Evolutionary conservation across 2,797 vertebrate genomes (phyloP).

Genomic region (Coregonus ussuriensis): DNA sequence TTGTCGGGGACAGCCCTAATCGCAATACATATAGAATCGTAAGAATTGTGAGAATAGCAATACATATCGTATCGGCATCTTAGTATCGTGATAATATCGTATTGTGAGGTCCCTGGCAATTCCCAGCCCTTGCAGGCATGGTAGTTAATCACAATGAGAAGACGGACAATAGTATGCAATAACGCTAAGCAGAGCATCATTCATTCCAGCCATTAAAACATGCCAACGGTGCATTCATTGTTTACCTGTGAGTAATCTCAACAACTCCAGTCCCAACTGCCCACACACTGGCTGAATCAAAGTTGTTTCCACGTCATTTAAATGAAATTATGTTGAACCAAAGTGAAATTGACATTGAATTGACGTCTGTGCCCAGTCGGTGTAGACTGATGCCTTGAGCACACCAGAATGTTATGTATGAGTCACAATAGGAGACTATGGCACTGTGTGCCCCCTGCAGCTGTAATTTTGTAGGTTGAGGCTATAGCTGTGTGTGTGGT

Average conservation of each 20-base stretch:
- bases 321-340: no score
- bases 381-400: background rate
- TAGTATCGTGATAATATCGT: no score
- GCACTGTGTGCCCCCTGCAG: background rate
- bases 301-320: no score
- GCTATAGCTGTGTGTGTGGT: background rate
- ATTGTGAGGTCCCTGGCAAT: no score
- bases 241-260: constrained; percentile 43
- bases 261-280: constrained; percentile 20
- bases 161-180: constrained; percentile 52
- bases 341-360: no score
- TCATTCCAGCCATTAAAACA: constrained; percentile 34
- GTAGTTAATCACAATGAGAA: constrained; percentile 61
- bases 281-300: no score
- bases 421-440: background rate
- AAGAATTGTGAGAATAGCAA: no score
- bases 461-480: background rate
- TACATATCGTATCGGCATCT: no score
- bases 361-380: no score
- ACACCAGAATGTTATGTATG: background rate
- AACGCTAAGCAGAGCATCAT: constrained; percentile 41
- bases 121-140: constrained; percentile 24
- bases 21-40: no score
- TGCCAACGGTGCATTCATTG: constrained; percentile 39
- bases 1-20: no score